A percentile compares a stretch with the other conserved stretches of the same genome.
Conservation (phyloP, 2,888 invertebrate species). For the Phengaris alcon region DNA sequence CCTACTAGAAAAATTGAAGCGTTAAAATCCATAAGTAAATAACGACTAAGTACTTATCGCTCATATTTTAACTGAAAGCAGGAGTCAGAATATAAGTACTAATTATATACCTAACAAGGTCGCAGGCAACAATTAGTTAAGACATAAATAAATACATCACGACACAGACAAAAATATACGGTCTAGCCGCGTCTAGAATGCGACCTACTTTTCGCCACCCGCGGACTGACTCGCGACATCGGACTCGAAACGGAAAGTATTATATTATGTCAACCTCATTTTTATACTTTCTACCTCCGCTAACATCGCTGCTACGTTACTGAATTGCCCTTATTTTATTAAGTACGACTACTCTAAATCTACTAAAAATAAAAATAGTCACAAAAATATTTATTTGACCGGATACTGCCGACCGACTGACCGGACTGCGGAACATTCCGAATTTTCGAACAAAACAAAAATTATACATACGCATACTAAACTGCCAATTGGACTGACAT, state of each 20-base stretch:
- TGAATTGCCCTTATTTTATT: neutral
- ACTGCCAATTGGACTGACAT: too few relatives aligned
- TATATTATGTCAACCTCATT: slow-evolving; percentile 22
- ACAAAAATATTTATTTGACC: too few relatives aligned
- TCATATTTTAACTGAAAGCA: too few relatives aligned
- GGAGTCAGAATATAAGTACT: neutral
- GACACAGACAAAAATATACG: slow-evolving; percentile 18
- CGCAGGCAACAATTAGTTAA: neutral
- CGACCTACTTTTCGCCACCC: slow-evolving; percentile 11
- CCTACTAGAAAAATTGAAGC: neutral
- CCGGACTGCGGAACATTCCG: too few relatives aligned
- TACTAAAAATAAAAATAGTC: too few relatives aligned
- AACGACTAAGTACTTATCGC: neutral
- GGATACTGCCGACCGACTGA: too few relatives aligned
- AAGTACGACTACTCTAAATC: neutral
- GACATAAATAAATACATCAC: neutral
- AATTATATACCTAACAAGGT: neutral
- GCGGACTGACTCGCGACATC: neutral
- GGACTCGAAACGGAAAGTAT: slow-evolving; percentile 3
- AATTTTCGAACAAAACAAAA: too few relatives aligned
- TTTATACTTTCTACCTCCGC: slow-evolving; percentile 19
- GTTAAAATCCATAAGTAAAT: neutral
- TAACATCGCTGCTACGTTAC: neutral
- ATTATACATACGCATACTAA: too few relatives aligned
- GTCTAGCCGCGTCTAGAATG: slow-evolving; percentile 12